phyloP scores from a whole-genome alignment of 2,888 invertebrate species.

The Drosophila percnosoma region DNA sequence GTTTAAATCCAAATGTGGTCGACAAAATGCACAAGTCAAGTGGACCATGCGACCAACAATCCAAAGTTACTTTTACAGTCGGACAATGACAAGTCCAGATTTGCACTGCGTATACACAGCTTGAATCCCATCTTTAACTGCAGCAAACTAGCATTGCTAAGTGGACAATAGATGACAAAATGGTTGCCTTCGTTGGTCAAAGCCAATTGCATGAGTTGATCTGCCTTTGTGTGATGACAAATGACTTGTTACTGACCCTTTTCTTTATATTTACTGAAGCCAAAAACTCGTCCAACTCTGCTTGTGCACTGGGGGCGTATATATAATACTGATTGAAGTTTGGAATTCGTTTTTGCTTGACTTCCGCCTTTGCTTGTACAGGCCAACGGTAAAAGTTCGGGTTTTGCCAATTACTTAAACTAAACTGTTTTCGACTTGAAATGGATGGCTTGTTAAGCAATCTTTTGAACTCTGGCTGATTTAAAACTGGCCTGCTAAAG shows the following conservation, averaged over 20 bases:
- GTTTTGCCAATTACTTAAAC: constrained; percentile 46
- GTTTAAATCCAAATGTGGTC: constrained; percentile 39
- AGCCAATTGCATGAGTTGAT: constrained; percentile 13
- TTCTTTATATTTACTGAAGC: background rate
- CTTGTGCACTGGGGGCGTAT: constrained; percentile 39
- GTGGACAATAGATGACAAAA: constrained; percentile 9
- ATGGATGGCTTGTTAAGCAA: constrained; percentile 25
- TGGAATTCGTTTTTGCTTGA: background rate
- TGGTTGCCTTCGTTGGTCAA: constrained; percentile 14
- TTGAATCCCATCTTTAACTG: constrained; percentile 11
- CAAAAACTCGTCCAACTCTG: constrained; percentile 10
- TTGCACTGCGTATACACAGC: constrained; percentile 34
- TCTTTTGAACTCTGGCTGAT: background rate
- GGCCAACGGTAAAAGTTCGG: constrained; percentile 18
- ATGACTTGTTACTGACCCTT: constrained; percentile 29
- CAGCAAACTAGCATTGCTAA: constrained; percentile 6
- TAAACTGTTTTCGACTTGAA: constrained; percentile 19
- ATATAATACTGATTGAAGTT: constrained; percentile 50
- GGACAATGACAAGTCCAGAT: constrained; percentile 3
- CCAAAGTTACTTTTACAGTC: constrained; percentile 1
- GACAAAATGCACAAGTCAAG: constrained; percentile 36
- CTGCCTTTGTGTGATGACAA: constrained; percentile 40
- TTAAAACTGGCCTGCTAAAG: background rate
- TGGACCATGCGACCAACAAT: constrained; percentile 9
- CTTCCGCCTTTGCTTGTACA: constrained; percentile 1